Evolutionary conservation across 2,888 invertebrate genomes (phyloP).

Genomic region (Geotrupes spiniger): DNA sequence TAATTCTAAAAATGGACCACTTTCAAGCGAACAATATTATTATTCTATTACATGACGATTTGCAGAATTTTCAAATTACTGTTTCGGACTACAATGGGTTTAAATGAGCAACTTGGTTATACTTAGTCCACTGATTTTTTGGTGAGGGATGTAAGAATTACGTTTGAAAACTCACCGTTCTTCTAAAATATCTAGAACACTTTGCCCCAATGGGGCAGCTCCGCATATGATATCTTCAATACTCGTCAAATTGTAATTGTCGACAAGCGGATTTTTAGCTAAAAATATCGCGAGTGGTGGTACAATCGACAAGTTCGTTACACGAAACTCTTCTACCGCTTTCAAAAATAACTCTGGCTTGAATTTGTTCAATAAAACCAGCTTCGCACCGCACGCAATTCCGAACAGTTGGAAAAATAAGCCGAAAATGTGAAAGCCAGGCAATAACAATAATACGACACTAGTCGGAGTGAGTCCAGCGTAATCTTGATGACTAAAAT

Average conservation of each 20-base stretch:
- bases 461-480: conserved; percentile 1
- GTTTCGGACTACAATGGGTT: too few species aligned
- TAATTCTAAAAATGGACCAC: too few species aligned
- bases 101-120: too few species aligned
- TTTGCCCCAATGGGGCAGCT: background rate
- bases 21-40: too few species aligned
- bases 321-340: conserved; percentile 30
- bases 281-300: conserved; percentile 9
- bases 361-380: conserved; percentile 31
- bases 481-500: conserved; percentile 6
- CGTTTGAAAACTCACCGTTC: background rate
- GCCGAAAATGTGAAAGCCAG: conserved; percentile 12
- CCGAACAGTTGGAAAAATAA: conserved; percentile 5
- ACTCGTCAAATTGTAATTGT: conserved; percentile 2
- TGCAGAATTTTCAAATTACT: too few species aligned
- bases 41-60: too few species aligned
- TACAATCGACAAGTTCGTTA: conserved; percentile 32
- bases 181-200: background rate
- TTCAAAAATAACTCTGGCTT: conserved; percentile 32
- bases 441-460: conserved; percentile 1
- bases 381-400: conserved; percentile 6
- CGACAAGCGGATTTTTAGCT: background rate
- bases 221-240: conserved; percentile 1
- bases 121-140: too few species aligned
- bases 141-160: too few species aligned